Evolutionary conservation across 2,888 invertebrate genomes (phyloP).

Genomic region (Calliopum simillimum): DNA sequence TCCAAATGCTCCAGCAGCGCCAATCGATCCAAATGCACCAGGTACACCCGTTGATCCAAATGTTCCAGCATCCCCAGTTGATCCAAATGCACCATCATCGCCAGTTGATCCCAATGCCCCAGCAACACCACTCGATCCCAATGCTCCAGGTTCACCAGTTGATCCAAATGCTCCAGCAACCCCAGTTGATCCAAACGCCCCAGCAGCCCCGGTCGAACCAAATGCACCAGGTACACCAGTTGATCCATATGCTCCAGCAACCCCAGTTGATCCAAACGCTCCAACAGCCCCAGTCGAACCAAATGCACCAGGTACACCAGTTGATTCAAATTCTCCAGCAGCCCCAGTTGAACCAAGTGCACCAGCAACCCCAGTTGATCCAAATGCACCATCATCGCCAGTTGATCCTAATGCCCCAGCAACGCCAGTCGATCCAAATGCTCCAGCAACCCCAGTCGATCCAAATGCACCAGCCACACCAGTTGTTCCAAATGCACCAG

Average conservation of each 20-base stretch:
- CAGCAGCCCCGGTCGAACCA: conserved; percentile 33
- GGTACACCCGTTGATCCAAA: conserved; percentile 37
- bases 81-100: conserved; percentile 33
- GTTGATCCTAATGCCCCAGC: background rate
- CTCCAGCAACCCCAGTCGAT: conserved; percentile 28
- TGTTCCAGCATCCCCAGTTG: conserved; percentile 27
- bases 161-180: conserved; percentile 12
- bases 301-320: conserved; percentile 21
- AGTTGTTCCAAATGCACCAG: conserved; percentile 25
- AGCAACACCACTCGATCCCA: conserved; percentile 29
- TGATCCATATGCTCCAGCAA: conserved; percentile 17
- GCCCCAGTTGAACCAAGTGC: conserved; percentile 27
- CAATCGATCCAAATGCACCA: conserved; percentile 35
- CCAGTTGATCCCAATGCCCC: conserved; percentile 34
- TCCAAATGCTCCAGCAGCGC: conserved; percentile 26
- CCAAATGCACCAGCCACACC: conserved; percentile 37
- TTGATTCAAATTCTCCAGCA: conserved; percentile 19
- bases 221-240: conserved; percentile 28
- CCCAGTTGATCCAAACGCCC: conserved; percentile 17
- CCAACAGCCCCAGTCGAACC: conserved; percentile 34
- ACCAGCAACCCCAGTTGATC: conserved; percentile 29
- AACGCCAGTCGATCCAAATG: conserved; percentile 20
- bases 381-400: conserved; percentile 21
- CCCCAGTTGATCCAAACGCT: conserved; percentile 25
- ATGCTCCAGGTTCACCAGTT: conserved; percentile 8